Percentiles rank a stretch among this genome's conserved stretches.
phyloP scores from a whole-genome alignment of 2,113 vertebrate species.

The Xenotilapia longispinis region DNA sequence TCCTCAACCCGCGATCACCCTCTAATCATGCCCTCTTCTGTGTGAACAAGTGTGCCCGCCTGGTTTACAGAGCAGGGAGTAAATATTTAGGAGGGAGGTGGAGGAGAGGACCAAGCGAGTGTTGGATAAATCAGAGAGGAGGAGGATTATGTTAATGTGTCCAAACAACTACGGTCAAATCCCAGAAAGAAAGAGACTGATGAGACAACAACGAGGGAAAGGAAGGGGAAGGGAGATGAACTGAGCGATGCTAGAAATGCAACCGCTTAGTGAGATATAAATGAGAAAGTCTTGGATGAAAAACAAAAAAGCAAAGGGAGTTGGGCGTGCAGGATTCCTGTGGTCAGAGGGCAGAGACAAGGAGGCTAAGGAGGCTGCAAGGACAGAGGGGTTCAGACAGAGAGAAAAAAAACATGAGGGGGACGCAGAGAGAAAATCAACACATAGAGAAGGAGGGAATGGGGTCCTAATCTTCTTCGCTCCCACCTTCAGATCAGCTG shows the following conservation, averaged over 20 bases:
- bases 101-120: neutral
- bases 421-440: neutral
- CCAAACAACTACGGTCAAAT: conserved; percentile 25
- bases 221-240: neutral
- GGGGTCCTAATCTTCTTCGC: conserved; percentile 57
- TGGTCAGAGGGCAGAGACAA: neutral
- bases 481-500: conserved; percentile 31
- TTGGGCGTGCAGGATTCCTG: neutral
- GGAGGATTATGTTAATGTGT: conserved; percentile 55
- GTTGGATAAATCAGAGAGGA: neutral
- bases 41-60: conserved; percentile 38
- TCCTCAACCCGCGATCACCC: conserved; percentile 9
- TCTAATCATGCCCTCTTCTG: conserved; percentile 30
- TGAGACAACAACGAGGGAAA: neutral
- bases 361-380: neutral
- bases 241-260: neutral
- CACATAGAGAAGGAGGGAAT: conserved; percentile 6
- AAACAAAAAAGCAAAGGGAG: neutral
- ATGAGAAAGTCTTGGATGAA: conserved; percentile 29
- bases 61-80: conserved; percentile 31
- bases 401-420: conserved; percentile 5
- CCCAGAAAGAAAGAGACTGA: neutral
- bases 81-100: conserved; percentile 53
- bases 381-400: neutral
- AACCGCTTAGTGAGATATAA: conserved; percentile 22